Base-by-base conservation (phyloP, 2,797 vertebrate species). In the Helostoma temminkii region DNA sequence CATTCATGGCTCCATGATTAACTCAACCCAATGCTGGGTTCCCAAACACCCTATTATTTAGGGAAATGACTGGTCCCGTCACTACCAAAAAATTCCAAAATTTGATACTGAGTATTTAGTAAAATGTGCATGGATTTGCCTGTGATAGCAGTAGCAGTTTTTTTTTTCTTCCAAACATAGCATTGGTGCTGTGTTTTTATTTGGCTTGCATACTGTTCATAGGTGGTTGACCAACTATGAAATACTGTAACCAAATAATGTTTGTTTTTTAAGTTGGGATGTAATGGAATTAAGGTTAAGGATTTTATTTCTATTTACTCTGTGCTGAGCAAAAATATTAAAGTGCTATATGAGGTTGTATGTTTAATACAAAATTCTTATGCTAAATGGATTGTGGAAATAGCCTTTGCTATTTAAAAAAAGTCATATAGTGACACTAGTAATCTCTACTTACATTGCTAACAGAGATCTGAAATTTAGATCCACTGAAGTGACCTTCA, bases 81-180 rank as follows among this genome's bases (percentile, higher is more conserved):
- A 32, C 9, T 32, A 32, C 30, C 9, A 32, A 3, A 32, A 32
- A 32, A 32, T 32, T 32, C 9, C 30, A 9, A 32, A 37, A 12
- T 37, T 37, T 37, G 34, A 37, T 34, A 34, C 11, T 4, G 12
- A 37, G 34, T 12, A 37, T 37, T 12, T 37, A 14, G 34, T 37
- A 34, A 34, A 8, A 6, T 30, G 3, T 34, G 32, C 32, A 34
- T 4, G 1, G 2, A 12, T 34, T 8, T 34, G 32, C 32, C 11
- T 34, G 32, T 34, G 11, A 14, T 4, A 18, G 2, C 11, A 30
- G 28, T 10, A n/a, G n/a, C 1, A 1, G n/a, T n/a, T n/a, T n/a
- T n/a, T 21, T 56, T 32, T 50, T 19, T 62, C 59, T 74, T 22
- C 28, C 43, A 60, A 53, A 56, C 34, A 12, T 62, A 37, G 42